Percentiles rank a stretch among this genome's conserved stretches.
Evolutionary conservation across 1,140 invertebrate species (phyloP).

Genomic region (Lepidurus packardi): DNA sequence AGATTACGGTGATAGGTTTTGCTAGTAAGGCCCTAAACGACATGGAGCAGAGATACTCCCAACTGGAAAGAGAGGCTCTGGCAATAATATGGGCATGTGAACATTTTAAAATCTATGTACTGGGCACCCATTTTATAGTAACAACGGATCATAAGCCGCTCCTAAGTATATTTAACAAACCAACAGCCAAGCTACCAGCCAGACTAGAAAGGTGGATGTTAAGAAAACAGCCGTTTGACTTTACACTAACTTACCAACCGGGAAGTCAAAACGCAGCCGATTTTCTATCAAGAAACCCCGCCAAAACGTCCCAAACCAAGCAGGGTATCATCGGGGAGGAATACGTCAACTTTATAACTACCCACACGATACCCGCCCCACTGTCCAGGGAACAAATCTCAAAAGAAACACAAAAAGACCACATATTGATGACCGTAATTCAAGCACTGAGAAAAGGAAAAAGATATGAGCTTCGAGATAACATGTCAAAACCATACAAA

Average conservation of each 20-base stretch:
- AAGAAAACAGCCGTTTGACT: not conserved
- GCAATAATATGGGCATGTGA: not conserved
- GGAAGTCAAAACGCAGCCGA: not conserved
- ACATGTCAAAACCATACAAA: not conserved
- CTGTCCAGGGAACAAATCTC: not conserved
- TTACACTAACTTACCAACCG: not conserved
- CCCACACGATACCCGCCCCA: not conserved
- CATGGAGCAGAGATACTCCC: constrained; percentile 40
- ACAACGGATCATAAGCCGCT: not conserved
- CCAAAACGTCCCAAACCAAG: not conserved
- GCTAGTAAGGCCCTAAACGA: constrained; percentile 37
- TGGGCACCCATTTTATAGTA: not conserved
- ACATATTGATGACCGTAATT: not conserved
- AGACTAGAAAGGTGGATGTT: not conserved
- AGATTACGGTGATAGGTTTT: not conserved
- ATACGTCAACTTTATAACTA: not conserved
- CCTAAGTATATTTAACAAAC: constrained; percentile 13
- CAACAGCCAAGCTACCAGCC: not conserved
- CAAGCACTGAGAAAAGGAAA: not conserved
- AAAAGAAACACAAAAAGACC: not conserved
- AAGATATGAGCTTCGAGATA: not conserved
- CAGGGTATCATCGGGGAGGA: not conserved
- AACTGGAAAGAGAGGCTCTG: constrained; percentile 41
- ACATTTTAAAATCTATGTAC: constrained; percentile 38
- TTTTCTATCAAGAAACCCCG: not conserved